A percentile compares a stretch with the other conserved stretches of the same genome.
These are phyloP conservation scores for Trichacis sp. DNA, from an alignment of 2,888 invertebrate genomes.

Conservation along the genomic window DNA sequence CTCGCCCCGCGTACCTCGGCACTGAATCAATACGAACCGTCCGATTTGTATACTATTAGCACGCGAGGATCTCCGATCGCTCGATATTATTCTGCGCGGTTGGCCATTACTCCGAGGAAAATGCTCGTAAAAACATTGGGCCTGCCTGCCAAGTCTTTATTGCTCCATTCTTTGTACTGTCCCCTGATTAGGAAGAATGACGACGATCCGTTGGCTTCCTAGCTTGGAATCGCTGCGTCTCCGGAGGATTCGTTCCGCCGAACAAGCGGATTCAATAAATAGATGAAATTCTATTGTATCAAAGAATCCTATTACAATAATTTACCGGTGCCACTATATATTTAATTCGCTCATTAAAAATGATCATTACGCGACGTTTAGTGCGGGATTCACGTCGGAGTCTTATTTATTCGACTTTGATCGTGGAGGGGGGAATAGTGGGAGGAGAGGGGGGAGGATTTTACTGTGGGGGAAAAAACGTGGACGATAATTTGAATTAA, in stretches of 20 bases:
- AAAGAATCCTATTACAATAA: background rate
- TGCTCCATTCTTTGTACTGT: constrained; percentile 55
- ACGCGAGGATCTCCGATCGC: constrained; percentile 56
- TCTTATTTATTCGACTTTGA: background rate
- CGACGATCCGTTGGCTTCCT: constrained; percentile 16
- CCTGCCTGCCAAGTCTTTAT: constrained; percentile 48
- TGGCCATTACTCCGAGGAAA: constrained; percentile 57
- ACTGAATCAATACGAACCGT: constrained; percentile 55
- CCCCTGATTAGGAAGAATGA: constrained; percentile 40
- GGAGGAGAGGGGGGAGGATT: no score
- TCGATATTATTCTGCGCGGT: constrained; percentile 54
- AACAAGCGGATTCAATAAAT: constrained; percentile 1
- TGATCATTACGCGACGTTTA: background rate
- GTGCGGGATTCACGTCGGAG: background rate
- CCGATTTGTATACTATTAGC: constrained; percentile 62
- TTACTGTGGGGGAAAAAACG: no score
- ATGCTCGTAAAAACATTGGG: constrained; percentile 54
- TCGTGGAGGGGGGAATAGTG: no score
- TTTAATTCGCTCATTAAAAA: constrained; percentile 2
- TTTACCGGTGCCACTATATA: background rate
- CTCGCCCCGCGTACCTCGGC: constrained; percentile 55
- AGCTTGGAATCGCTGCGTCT: constrained; percentile 2
- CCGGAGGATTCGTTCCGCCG: background rate
- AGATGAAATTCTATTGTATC: constrained; percentile 5
- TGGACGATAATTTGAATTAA: no score